Percentiles rank a stretch among this genome's conserved stretches.
These are phyloP conservation scores for Carassius auratus DNA, from an alignment of 2,113 vertebrate species.

Conservation along the genomic window DNA sequence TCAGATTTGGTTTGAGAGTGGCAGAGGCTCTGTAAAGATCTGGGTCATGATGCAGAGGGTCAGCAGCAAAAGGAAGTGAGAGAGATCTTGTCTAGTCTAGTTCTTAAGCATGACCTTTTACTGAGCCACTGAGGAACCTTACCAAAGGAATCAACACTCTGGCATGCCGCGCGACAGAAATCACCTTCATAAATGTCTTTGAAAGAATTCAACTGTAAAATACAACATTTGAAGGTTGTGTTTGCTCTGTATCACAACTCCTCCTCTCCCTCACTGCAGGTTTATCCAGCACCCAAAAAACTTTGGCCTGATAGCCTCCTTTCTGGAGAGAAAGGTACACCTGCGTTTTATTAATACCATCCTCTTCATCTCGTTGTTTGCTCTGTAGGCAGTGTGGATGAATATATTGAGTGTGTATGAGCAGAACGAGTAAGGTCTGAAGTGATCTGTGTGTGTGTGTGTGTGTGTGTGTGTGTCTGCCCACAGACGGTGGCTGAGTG, in stretches of 20 bases:
- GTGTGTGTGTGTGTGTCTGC: neutral
- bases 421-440: neutral
- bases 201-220: too few relatives aligned
- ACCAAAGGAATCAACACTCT: too few relatives aligned
- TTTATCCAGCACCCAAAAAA: constrained; percentile 99
- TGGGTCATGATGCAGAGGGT: neutral
- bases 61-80: neutral
- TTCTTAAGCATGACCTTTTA: neutral
- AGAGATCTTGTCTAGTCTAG: constrained; percentile 19
- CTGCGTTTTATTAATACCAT: constrained; percentile 35
- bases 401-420: neutral
- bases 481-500: constrained; percentile 96
- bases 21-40: neutral
- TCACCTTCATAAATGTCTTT: neutral
- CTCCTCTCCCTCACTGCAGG: constrained; percentile 69
- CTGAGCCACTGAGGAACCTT: neutral
- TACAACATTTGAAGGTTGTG: neutral
- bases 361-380: neutral
- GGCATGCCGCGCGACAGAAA: neutral
- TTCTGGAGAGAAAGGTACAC: constrained; percentile 94
- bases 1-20: neutral
- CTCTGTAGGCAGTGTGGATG: neutral
- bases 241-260: constrained; percentile 5
- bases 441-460: neutral
- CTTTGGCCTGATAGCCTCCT: constrained; percentile 93